Percentiles rank a stretch among this genome's conserved stretches.
phyloP scores from a whole-genome alignment of 2,797 vertebrate genomes.

The Silurus lanzhouensis region DNA sequence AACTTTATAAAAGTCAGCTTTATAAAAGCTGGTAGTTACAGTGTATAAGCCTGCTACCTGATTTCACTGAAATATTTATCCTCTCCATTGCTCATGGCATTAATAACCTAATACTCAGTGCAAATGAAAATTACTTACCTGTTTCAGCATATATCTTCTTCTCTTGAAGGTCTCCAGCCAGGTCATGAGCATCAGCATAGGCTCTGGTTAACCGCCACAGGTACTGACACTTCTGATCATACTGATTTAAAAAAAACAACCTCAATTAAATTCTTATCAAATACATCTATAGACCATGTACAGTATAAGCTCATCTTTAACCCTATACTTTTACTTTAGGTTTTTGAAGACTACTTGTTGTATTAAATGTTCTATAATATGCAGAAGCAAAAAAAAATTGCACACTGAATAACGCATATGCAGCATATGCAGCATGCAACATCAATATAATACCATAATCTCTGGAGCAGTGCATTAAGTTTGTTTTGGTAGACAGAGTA shows the following conservation, averaged over 20 bases:
- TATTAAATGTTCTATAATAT: not conserved
- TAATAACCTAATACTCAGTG: not conserved
- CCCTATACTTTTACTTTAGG: not conserved
- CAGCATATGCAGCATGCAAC: not conserved
- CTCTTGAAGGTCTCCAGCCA: conserved; percentile 78
- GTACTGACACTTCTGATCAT: conserved; percentile 78
- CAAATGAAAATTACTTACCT: conserved; percentile 72
- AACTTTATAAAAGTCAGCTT: not conserved
- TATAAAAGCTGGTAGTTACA: not conserved
- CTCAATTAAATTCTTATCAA: not conserved
- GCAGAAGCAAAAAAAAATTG: not conserved
- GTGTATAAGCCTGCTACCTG: not conserved
- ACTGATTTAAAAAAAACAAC: conserved; percentile 68
- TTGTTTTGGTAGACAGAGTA: not conserved
- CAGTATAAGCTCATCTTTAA: not conserved
- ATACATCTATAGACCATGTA: not conserved
- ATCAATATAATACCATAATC: not conserved
- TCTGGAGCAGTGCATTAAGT: not conserved
- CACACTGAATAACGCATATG: not conserved
- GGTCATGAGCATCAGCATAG: conserved; percentile 86
- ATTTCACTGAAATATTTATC: not conserved
- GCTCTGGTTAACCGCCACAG: conserved; percentile 90
- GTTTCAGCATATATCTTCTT: conserved; percentile 83
- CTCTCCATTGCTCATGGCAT: not conserved
- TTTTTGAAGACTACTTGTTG: not conserved